Evolutionary conservation across 2,888 invertebrate species (phyloP).

Genomic region (Acrocera orbiculus): DNA sequence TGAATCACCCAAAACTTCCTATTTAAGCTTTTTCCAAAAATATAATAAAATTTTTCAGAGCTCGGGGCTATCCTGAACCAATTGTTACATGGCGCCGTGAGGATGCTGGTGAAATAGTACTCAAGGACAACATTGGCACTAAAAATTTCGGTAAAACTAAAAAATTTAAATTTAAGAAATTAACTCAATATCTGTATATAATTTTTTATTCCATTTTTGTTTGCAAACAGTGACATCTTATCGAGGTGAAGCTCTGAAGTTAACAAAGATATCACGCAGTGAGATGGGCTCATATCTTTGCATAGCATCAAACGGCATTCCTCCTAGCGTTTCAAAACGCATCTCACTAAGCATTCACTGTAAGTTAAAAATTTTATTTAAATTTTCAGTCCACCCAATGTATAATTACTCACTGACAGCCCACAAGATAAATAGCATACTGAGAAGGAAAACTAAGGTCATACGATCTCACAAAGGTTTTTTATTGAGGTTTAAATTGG

Average conservation of each 20-base stretch:
- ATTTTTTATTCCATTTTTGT: slow-evolving; percentile 9
- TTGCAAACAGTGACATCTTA: slow-evolving; percentile 46
- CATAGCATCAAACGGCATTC: slow-evolving; percentile 76
- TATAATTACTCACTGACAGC: no score
- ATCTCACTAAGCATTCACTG: slow-evolving; percentile 78
- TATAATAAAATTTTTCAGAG: no score
- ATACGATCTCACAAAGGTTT: no score
- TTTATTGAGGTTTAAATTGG: no score
- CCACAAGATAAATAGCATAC: no score
- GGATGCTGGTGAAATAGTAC: slow-evolving; percentile 61
- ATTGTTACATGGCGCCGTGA: slow-evolving; percentile 69
- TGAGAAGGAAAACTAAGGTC: no score
- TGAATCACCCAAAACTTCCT: no score
- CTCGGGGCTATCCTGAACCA: slow-evolving; percentile 64
- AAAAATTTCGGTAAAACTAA: slow-evolving; percentile 40
- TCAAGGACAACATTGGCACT: slow-evolving; percentile 48
- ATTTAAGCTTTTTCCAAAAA: no score
- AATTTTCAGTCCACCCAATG: no score
- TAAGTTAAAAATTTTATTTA: no score
- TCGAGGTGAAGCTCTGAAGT: slow-evolving; percentile 57
- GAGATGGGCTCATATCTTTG: slow-evolving; percentile 86
- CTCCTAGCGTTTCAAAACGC: slow-evolving; percentile 75
- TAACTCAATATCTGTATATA: background rate
- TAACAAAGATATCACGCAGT: slow-evolving; percentile 64
- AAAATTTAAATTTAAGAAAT: no score